Base-by-base conservation (phyloP, 1,140 invertebrate genomes). In the Riptortus pedestris region DNA sequence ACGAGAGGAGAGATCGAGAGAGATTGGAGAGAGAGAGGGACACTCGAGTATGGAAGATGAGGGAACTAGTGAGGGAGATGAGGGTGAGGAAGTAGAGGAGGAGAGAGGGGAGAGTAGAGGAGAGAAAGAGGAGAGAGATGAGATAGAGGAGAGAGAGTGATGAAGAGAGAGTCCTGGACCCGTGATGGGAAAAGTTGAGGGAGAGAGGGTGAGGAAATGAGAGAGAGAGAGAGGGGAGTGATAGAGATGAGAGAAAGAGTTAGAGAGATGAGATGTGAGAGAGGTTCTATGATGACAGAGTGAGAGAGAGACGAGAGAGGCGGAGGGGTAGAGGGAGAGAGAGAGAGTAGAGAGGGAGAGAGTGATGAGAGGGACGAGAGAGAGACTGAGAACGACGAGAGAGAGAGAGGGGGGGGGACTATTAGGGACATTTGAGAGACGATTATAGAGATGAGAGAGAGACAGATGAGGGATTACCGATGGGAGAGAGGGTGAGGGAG, bases 391-490 rank as follows among this genome's bases (percentile, higher is more conserved):
- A n/a, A n/a, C n/a, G n/a, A n/a, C n/a, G n/a, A n/a, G n/a, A n/a
- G n/a, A n/a, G n/a, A n/a, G n/a, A n/a, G n/a, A n/a, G n/a, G n/a
- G n/a, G n/a, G n/a, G n/a, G n/a, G n/a, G n/a, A n/a, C n/a, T n/a
- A n/a, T n/a, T n/a, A n/a, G n/a, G n/a, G n/a, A n/a, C n/a, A n/a
- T n/a, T n/a, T n/a, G n/a, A n/a, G n/a, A n/a, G n/a, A n/a, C n/a
- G n/a, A n/a, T n/a, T n/a, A 38, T 11, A 60, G 38, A 48, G 24
- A 28, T 38, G 31, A 48, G 43, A 45, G 52, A 60, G 24, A 26
- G 27, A 27, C 18, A 60, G 38, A 26, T 27, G 57, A 33, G 57
- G 16, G 29, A 38, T 12, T 4, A 31, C 43, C 12, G 28, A 24
- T 14, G 43, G 29, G 47, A 31, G 16, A 24, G 52, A 18, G 31